A percentile compares a stretch with the other conserved stretches of the same genome.
Evolutionary conservation across 1,140 invertebrate genomes (phyloP).

Genomic region (Orius insidiosus): DNA sequence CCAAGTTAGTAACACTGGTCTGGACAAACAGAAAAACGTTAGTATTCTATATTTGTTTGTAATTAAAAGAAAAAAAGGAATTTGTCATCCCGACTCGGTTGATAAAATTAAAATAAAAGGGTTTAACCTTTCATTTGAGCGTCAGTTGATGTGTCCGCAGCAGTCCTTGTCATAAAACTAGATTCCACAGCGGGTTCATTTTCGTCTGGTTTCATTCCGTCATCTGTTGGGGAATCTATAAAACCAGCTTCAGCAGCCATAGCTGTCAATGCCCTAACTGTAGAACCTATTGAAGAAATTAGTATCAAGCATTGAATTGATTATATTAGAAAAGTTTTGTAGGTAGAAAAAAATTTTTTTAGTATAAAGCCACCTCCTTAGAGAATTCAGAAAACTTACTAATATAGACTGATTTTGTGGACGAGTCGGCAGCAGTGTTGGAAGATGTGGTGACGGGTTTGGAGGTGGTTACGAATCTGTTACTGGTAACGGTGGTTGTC

Average conservation of each 20-base stretch:
- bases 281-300: conserved; percentile 20
- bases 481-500: conserved; percentile 4
- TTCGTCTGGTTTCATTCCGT: conserved; percentile 3
- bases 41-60: too few relatives aligned
- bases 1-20: too few relatives aligned
- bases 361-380: conserved; percentile 3
- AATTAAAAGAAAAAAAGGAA: too few relatives aligned
- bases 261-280: conserved; percentile 41
- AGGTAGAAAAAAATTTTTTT: neutral
- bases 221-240: conserved; percentile 27
- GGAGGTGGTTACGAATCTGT: conserved; percentile 10
- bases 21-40: too few relatives aligned
- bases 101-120: neutral
- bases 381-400: neutral
- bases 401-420: too few relatives aligned
- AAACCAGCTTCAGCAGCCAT: conserved; percentile 45
- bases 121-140: neutral
- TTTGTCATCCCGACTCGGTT: too few relatives aligned
- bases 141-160: conserved; percentile 1
- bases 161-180: neutral
- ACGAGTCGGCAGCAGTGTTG: too few relatives aligned
- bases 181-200: neutral
- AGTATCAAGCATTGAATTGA: neutral
- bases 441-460: conserved; percentile 5
- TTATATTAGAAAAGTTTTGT: neutral